These are phyloP conservation scores for Stomorhina lunata DNA, from an alignment of 2,888 invertebrate genomes.

Conservation along the genomic window DNA sequence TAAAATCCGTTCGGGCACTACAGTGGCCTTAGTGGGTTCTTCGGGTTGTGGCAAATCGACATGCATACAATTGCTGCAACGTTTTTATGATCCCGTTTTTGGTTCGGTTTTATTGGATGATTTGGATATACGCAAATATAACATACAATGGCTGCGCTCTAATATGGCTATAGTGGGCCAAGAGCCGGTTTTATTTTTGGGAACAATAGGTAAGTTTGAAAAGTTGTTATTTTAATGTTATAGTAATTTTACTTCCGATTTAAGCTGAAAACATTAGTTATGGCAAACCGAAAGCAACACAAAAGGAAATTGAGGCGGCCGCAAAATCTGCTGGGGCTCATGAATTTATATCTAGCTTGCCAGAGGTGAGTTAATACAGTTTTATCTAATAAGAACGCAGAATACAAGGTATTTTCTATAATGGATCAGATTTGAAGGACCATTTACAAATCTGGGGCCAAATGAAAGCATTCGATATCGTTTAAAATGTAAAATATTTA, in stretches of 20 bases:
- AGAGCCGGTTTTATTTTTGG: conserved; percentile 92
- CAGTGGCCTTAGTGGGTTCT: conserved; percentile 86
- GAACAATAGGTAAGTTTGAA: conserved; percentile 82
- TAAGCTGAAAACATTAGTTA: conserved; percentile 85
- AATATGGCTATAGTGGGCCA: conserved; percentile 94
- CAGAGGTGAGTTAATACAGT: conserved; percentile 82
- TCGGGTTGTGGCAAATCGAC: conserved; percentile 93
- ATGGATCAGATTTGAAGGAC: too few species aligned
- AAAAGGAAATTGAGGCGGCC: conserved; percentile 86
- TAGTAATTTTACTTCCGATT: background rate
- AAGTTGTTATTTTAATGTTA: too few species aligned
- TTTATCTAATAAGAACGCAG: too few species aligned
- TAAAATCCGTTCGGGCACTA: conserved; percentile 84
- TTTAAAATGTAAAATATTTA: too few species aligned
- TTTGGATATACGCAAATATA: conserved; percentile 85
- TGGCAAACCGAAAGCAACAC: conserved; percentile 85
- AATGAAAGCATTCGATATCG: too few species aligned
- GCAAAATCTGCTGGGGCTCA: conserved; percentile 89
- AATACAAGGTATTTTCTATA: too few species aligned
- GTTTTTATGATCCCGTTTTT: conserved; percentile 86
- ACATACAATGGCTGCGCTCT: conserved; percentile 86
- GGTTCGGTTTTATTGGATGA: conserved; percentile 83
- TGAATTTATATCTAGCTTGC: conserved; percentile 86
- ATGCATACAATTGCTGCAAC: conserved; percentile 87
- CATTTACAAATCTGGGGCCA: too few species aligned